Evolutionary conservation across 2,888 invertebrate genomes (phyloP), one percentile per base, ranked within the genome.

Genomic region (Drosophila maculinotata): DNA sequence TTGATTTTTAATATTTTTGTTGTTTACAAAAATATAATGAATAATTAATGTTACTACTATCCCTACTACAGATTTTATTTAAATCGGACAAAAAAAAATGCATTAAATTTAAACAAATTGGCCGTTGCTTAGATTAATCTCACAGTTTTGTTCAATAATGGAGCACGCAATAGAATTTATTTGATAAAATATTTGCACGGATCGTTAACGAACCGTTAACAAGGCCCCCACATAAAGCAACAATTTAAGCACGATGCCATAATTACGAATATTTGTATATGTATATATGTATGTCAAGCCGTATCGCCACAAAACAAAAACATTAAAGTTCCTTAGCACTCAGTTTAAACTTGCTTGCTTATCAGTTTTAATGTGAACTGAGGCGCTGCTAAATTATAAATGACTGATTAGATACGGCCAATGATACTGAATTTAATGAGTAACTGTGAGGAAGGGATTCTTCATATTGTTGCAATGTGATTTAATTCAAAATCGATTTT

Each of bases 251-350:
- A n/a, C 15, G 10, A 41, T 20, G 30, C 10, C 10, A 26, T 23
- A 30, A 23, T 1, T 30, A 6, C 15, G 8, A 4, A 30, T 14
- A 12, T 12, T n/a, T n/a, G 4, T 20, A 17, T 30, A 10, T 15
- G 14, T 28, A 58, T 28, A 12, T 9, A 56, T 33, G 14, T 44
- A 35, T 39, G 23, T 9, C 31, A 39, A 54, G 12, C 44, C 28
- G 5, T 44, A 20, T 38, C 10, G 10, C 12, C 3, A 23, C 44
- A 36, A 60, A 69, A 56, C 44, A 51, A 56, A 39, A 75, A 75
- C 48, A 75, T 30, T 42, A 1, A 41, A 53, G 53, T 71, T 30
- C 71, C 31, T 45, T 26, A 49, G 75, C 42, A 74, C 75, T 51
- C 8, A 44, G 17, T 20, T 12, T 14, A 36, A 36, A 15, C 35